Percentiles rank a stretch among this genome's conserved stretches.
phyloP scores from a whole-genome alignment of 1,140 invertebrate genomes.

The Cydia pomonella region DNA sequence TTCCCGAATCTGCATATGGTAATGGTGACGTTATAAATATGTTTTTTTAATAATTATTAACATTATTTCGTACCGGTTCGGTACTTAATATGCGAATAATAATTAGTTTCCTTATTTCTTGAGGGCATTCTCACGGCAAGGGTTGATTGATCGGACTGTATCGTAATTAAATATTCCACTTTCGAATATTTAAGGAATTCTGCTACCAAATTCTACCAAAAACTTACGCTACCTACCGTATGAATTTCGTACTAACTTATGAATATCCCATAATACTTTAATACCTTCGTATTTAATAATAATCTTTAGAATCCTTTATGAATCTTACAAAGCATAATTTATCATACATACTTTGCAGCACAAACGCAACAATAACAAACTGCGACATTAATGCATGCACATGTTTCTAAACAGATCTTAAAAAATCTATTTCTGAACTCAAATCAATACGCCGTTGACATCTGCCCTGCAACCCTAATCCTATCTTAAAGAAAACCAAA shows the following conservation, averaged over 20 bases:
- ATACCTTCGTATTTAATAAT: conserved; percentile 9
- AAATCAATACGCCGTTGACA: conserved; percentile 60
- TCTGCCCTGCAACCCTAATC: conserved; percentile 69
- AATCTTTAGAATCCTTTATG: conserved; percentile 15
- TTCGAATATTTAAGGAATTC: conserved; percentile 22
- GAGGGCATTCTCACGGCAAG: conserved; percentile 65
- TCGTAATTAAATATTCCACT: conserved; percentile 40
- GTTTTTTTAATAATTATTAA: conserved; percentile 65
- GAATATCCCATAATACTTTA: not conserved
- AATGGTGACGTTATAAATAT: conserved; percentile 47
- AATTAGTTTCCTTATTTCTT: conserved; percentile 68
- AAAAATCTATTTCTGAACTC: conserved; percentile 72
- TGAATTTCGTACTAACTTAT: not conserved
- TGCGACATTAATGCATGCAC: conserved; percentile 52
- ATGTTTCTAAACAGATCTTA: conserved; percentile 53
- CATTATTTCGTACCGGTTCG: conserved; percentile 62
- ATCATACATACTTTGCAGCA: conserved; percentile 29
- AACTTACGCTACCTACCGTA: not conserved
- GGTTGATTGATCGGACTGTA: conserved; percentile 54
- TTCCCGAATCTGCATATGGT: conserved; percentile 65
- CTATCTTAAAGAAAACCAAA: conserved; percentile 46
- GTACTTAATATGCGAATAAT: conserved; percentile 75
- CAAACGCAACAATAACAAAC: conserved; percentile 40
- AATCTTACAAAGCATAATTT: conserved; percentile 20
- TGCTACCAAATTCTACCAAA: not conserved